A percentile compares a stretch with the other conserved stretches of the same genome.
Conservation (phyloP, 1,140 invertebrate species). For the Adoxophyes honmai region DNA sequence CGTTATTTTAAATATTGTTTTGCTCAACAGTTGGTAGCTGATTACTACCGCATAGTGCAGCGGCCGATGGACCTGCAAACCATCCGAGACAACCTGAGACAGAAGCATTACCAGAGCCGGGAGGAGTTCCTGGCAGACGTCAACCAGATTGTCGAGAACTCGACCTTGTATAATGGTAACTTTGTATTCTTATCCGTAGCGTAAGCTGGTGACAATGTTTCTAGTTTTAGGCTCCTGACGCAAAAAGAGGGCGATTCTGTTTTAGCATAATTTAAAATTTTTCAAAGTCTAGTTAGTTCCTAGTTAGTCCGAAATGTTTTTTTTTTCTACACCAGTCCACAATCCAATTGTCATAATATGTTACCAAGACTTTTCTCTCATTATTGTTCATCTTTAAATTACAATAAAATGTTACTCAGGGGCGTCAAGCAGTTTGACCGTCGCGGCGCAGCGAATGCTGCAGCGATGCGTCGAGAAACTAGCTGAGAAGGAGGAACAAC, state of each 20-base stretch:
- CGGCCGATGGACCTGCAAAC: constrained; percentile 98
- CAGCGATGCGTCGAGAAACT: constrained; percentile 90
- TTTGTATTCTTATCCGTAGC: neutral
- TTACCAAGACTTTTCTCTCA: no score
- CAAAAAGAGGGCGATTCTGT: no score
- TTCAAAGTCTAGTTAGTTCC: no score
- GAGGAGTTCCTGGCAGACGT: constrained; percentile 97
- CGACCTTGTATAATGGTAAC: constrained; percentile 92
- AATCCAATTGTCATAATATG: no score
- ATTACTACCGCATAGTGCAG: constrained; percentile 95
- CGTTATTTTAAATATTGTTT: neutral
- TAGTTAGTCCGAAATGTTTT: no score
- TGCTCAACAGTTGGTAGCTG: constrained; percentile 84
- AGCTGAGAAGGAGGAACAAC: constrained; percentile 94
- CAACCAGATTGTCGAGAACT: constrained; percentile 98
- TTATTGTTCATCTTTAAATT: no score
- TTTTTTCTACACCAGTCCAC: no score
- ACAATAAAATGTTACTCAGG: constrained; percentile 57
- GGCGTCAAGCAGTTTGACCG: constrained; percentile 89
- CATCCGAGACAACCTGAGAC: constrained; percentile 93
- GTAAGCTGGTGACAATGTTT: neutral
- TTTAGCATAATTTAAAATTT: no score
- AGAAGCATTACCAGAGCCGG: constrained; percentile 95
- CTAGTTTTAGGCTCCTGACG: no score
- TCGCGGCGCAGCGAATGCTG: constrained; percentile 92